Evolutionary conservation across 2,797 vertebrate genomes (phyloP).

Genomic region (Phoebastria nigripes): DNA sequence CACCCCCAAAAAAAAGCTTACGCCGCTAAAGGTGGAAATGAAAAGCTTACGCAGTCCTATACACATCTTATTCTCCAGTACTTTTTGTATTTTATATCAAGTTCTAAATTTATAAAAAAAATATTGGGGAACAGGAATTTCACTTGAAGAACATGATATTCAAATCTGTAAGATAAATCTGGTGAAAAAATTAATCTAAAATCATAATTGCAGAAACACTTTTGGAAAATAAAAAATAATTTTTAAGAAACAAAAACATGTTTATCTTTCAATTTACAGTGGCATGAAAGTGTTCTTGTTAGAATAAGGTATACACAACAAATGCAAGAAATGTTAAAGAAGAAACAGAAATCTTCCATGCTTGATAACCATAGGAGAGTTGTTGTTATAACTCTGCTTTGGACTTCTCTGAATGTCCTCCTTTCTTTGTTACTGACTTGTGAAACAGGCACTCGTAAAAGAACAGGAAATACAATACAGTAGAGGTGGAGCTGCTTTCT

Average conservation of each 20-base stretch:
- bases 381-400: background rate
- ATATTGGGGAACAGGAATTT: background rate
- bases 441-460: background rate
- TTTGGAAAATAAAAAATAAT: background rate
- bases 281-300: background rate
- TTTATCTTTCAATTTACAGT: background rate
- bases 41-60: background rate
- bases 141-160: background rate
- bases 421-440: background rate
- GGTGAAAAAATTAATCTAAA: background rate
- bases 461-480: background rate
- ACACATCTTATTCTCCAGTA: background rate
- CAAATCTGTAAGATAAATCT: background rate
- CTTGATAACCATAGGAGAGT: background rate
- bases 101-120: background rate
- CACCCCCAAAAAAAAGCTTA: background rate
- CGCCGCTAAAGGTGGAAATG: background rate
- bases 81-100: background rate
- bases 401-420: background rate
- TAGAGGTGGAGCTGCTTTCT: background rate
- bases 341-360: background rate
- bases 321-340: background rate
- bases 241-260: fast-evolving
- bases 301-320: fast-evolving
- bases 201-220: background rate